Base-by-base conservation (phyloP, 2,888 invertebrate species). In the Thera britannica region DNA sequence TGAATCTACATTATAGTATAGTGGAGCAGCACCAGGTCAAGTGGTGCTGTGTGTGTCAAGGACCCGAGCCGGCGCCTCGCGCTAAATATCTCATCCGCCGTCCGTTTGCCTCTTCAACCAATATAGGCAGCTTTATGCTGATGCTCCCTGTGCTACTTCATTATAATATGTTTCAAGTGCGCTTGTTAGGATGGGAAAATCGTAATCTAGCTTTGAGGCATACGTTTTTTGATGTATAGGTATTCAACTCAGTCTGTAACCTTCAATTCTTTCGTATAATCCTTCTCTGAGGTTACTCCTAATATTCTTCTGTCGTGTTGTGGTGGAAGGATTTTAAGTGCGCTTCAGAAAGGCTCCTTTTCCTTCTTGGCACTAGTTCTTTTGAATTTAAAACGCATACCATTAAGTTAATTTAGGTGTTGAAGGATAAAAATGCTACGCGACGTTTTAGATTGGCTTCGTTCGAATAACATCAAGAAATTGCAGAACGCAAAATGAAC, bases 11-110 rank as follows among this genome's bases (percentile, higher is more conserved):
- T 60, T 63, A 63, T 52, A 64, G 44, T 41, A 35, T n/a, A 23
- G 60, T 44, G 65, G 60, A 60, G 64, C 64, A 58, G 41, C 49
- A n/a, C 8, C 35, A 52, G 64, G 64, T 64, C 64, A 64, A 64
- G 64, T 38, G 58, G 64, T 38, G 58, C 41, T 58, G 34, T 44
- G 52, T 52, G 58, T 44, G 64, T 63, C 64, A 58, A 64, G 58
- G 51, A 44, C 44, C 58, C 34, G 12, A 55, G 58, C 52, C 55
- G 56, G 62, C 62, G 62, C 62, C 38, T 54, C 54, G 62, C 38
- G 62, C 56, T 62, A 49, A 63, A 63, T 57, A 55, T 65, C 54
- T 59, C 54, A 55, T 48, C 46, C 51, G 48, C 65, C 36, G 35
- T 54, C 52, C 23, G 58, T 59, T 60, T 38, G 49, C 49, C 55